Conservation (phyloP, 2,113 vertebrate species). For the Bettongia penicillata region DNA sequence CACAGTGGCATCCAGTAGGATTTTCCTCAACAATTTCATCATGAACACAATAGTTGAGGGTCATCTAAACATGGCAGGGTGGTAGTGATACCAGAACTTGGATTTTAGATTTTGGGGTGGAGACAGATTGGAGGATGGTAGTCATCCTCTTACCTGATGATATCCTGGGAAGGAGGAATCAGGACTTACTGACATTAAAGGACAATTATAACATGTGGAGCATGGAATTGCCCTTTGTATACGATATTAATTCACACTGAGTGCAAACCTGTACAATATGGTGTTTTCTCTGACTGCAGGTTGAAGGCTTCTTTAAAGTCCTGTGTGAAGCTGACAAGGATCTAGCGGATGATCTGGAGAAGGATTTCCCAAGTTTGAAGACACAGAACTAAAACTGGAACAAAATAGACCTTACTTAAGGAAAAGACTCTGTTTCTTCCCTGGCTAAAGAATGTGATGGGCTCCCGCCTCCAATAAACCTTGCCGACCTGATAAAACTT, state of each 20-base stretch:
- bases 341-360: slow-evolving; percentile 87
- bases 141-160: not conserved
- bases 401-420: slow-evolving; percentile 56
- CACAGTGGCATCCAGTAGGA: not conserved
- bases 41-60: not conserved
- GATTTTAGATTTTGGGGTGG: not conserved
- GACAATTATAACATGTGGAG: not conserved
- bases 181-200: not conserved
- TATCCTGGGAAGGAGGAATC: not conserved
- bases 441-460: slow-evolving; percentile 16
- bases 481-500: not conserved
- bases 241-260: not conserved
- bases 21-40: slow-evolving; percentile 20
- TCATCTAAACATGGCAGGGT: not conserved
- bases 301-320: slow-evolving; percentile 88
- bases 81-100: not conserved
- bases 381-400: slow-evolving; percentile 67
- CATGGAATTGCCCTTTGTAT: not conserved
- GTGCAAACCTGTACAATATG: not conserved
- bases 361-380: slow-evolving; percentile 86
- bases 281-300: slow-evolving; percentile 82
- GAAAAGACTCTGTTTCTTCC: slow-evolving; percentile 68
- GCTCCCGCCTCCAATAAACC: not conserved
- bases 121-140: not conserved
- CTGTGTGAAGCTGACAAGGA: slow-evolving; percentile 88